Evolutionary conservation across 2,888 invertebrate genomes (phyloP), one percentile per base, ranked within the genome.

Genomic region (Hydrotaea cyrtoneurina): DNA sequence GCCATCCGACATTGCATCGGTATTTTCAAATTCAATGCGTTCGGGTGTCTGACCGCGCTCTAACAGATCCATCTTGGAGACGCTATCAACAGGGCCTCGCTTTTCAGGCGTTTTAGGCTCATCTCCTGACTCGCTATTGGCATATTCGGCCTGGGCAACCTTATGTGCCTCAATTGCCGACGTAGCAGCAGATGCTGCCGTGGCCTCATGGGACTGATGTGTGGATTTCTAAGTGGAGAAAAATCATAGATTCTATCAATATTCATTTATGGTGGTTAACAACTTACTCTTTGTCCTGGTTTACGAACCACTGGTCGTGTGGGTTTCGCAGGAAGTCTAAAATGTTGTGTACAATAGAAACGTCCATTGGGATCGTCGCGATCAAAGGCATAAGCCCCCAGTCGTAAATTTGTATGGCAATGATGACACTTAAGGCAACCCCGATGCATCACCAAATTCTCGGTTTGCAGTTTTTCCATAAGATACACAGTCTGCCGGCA

Each of bases 391-490:
- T 96, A 96, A 81, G 95, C 95, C 64, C 95, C 95, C 64, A 98
- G 95, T 66, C 98, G 94, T 64, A 99, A 94, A 83, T 96, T 96
- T 4, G 96, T 95, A 89, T 96, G 95, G 93, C 98, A 99, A 91
- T 97, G 97, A 92, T 98, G 96, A 93, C 99, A 99, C 85, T 97
- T 95, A 93, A 99, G 97, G 93, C 99, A 99, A 62, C 96, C 96
- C 80, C 98, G 95, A 93, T 99, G 98, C 91, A 98, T 95, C 90
- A 97, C 97, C 89, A 97, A 94, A 17, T 98, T 98, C 93, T 97
- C 97, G 2, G 98, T 97, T 64, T 95, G 96, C 86, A 98, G 95
- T 86, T 97, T 94, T 92, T 99, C 98, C 94, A 98, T 98, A 36
- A 98, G 95, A 92, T 99, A 99, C 77, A 99, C 98, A 62, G 97